Evolutionary conservation across 2,113 vertebrate genomes (phyloP).

Genomic region (Oryzias celebensis): DNA sequence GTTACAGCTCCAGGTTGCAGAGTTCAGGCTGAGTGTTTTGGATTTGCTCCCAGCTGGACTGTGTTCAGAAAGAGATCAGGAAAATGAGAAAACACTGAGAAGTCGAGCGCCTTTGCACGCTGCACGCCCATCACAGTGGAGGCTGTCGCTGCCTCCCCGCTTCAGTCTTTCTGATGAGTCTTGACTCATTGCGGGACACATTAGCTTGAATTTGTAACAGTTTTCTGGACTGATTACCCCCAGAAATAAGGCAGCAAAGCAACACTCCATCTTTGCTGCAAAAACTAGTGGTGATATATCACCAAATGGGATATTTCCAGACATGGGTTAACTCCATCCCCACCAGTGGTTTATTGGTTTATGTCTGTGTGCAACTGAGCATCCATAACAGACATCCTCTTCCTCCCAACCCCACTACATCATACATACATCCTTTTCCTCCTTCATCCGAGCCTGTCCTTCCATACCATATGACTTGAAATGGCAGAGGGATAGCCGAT

Average conservation of each 20-base stretch:
- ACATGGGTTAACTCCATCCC: conserved; percentile 30
- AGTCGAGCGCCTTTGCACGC: conserved; percentile 18
- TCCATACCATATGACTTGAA: conserved; percentile 37
- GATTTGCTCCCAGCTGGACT: conserved; percentile 52
- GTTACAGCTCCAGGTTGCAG: conserved; percentile 46
- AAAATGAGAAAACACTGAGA: conserved; percentile 36
- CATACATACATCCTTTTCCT: conserved; percentile 50
- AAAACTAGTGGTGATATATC: too few relatives aligned
- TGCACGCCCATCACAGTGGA: conserved; percentile 23
- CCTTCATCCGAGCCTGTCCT: conserved; percentile 18
- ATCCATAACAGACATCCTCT: conserved; percentile 39
- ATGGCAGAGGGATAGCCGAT: conserved; percentile 58
- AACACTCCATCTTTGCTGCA: neutral
- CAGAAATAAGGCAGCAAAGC: conserved; percentile 15
- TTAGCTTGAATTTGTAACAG: conserved; percentile 43
- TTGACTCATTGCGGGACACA: conserved; percentile 36
- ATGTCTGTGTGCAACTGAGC: conserved; percentile 75
- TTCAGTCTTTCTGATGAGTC: conserved; percentile 37
- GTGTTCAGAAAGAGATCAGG: conserved; percentile 40
- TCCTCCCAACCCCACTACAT: conserved; percentile 46
- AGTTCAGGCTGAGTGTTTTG: conserved; percentile 55
- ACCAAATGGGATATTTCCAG: conserved; percentile 42
- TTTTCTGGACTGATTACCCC: conserved; percentile 34
- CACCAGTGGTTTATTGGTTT: conserved; percentile 48
- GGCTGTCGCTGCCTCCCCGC: conserved; percentile 16